Conservation (phyloP, 1,140 invertebrate species). For the Whitmania pigra region DNA sequence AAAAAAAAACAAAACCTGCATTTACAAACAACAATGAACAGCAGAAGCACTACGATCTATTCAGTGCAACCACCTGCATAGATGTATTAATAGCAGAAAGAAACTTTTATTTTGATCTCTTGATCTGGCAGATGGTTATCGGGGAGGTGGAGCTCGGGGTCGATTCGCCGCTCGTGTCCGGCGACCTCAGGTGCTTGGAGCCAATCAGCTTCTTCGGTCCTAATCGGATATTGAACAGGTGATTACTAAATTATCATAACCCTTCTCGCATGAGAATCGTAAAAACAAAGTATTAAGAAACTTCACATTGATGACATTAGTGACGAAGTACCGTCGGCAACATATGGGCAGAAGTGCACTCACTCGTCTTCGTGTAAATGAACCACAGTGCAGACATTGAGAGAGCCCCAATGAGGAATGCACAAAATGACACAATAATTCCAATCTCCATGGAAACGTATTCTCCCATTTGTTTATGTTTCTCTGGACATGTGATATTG, state of each 20-base stretch:
- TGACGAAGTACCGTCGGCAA: too few relatives aligned
- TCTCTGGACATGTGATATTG: too few relatives aligned
- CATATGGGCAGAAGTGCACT: not conserved
- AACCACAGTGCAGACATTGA: not conserved
- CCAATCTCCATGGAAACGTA: slow-evolving; percentile 1
- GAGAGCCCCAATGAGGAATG: not conserved
- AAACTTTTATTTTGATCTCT: slow-evolving; percentile 1
- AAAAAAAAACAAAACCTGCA: too few relatives aligned
- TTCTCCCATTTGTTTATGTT: too few relatives aligned
- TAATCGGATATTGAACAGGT: not conserved
- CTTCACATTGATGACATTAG: too few relatives aligned
- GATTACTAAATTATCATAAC: not conserved
- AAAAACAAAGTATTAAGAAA: not conserved
- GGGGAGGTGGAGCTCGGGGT: slow-evolving; percentile 31
- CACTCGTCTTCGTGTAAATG: not conserved
- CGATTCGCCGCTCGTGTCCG: slow-evolving; percentile 30
- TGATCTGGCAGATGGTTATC: slow-evolving; percentile 25
- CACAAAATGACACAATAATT: not conserved
- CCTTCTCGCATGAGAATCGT: not conserved
- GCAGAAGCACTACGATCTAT: too few relatives aligned
- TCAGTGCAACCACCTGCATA: too few relatives aligned
- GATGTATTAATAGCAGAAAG: too few relatives aligned
- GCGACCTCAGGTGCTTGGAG: slow-evolving; percentile 9
- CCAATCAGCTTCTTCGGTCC: not conserved
- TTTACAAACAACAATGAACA: too few relatives aligned